phyloP scores from a whole-genome alignment of 1,140 invertebrate species.

The Trichogramma pretiosum region DNA sequence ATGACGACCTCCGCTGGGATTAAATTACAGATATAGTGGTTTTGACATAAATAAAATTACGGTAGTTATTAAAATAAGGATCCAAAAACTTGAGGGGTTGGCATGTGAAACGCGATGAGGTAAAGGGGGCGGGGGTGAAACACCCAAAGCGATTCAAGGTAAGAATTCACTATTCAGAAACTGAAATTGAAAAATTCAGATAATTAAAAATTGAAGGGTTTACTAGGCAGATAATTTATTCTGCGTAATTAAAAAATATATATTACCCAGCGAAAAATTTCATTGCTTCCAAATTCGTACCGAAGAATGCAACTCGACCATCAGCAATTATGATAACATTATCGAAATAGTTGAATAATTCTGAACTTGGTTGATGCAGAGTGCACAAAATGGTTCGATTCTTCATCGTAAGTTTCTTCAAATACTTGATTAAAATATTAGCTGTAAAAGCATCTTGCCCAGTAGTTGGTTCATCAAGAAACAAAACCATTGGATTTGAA shows the following conservation, averaged over 20 bases:
- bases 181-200: too few species aligned
- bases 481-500: slow-evolving; percentile 84
- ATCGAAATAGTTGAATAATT: slow-evolving; percentile 82
- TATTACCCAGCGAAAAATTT: slow-evolving; percentile 67
- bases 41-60: too few species aligned
- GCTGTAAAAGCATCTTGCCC: slow-evolving; percentile 90
- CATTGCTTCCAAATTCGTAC: slow-evolving; percentile 61
- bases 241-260: not conserved
- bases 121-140: too few species aligned
- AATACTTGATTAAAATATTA: slow-evolving; percentile 69
- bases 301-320: slow-evolving; percentile 81
- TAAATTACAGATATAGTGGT: too few species aligned
- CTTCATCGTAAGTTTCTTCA: slow-evolving; percentile 54
- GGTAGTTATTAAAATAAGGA: too few species aligned
- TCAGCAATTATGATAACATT: slow-evolving; percentile 79
- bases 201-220: too few species aligned
- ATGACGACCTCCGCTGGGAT: too few species aligned
- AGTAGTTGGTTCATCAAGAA: slow-evolving; percentile 94
- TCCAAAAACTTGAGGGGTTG: too few species aligned
- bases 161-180: too few species aligned
- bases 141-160: too few species aligned
- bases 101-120: too few species aligned
- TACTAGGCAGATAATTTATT: too few species aligned
- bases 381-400: slow-evolving; percentile 88
- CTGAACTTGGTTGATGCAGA: slow-evolving; percentile 94